phyloP scores from a whole-genome alignment of 2,113 vertebrate genomes.

The Paradisaea rubra region DNA sequence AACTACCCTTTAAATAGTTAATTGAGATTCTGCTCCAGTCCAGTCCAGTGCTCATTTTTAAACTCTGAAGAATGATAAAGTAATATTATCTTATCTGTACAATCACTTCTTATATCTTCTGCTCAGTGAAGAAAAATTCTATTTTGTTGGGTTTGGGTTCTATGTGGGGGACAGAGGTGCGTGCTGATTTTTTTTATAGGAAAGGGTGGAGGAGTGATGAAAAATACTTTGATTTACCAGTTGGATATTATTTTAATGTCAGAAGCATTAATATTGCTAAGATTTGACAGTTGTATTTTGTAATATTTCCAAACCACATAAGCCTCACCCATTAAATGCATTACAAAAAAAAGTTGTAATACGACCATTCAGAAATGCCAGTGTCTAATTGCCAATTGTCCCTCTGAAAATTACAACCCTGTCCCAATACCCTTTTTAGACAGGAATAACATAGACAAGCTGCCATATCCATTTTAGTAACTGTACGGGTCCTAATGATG shows the following conservation, averaged over 20 bases:
- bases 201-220: background rate
- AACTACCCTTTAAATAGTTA: background rate
- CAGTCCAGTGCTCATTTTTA: background rate
- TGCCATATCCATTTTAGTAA: background rate
- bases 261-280: background rate
- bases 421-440: background rate
- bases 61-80: background rate
- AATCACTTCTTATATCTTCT: background rate
- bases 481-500: background rate
- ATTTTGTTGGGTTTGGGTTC: background rate
- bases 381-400: background rate
- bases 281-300: background rate
- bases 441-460: background rate
- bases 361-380: background rate
- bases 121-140: background rate
- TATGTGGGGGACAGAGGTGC: no score
- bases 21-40: background rate
- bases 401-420: background rate
- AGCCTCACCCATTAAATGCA: background rate
- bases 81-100: background rate
- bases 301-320: background rate
- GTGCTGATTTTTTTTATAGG: background rate
- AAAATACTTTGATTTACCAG: background rate
- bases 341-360: background rate
- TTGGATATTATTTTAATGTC: background rate